Evolutionary conservation across 2,113 vertebrate species (phyloP).

Genomic region (Psephotus haematonotus): DNA sequence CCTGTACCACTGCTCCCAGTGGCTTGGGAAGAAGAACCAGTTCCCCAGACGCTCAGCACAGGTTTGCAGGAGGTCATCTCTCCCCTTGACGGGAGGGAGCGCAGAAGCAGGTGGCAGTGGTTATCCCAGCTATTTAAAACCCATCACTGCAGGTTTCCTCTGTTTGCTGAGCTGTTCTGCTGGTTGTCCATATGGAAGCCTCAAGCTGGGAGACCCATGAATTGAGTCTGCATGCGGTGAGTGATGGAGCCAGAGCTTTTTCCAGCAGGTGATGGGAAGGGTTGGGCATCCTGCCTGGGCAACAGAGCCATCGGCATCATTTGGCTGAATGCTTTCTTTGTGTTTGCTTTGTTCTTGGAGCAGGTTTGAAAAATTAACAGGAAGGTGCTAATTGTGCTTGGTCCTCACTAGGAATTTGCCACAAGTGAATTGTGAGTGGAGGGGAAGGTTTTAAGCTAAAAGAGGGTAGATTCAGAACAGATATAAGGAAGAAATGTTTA

Average conservation of each 20-base stretch:
- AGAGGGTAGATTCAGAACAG: background rate
- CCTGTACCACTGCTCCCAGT: background rate
- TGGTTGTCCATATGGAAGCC: accelerated
- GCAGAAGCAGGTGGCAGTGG: background rate
- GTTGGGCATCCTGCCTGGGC: accelerated
- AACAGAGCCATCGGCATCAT: accelerated
- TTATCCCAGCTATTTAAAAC: background rate
- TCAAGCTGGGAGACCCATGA: accelerated
- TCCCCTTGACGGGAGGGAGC: too few species aligned
- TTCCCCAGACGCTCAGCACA: background rate
- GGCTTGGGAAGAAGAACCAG: too few species aligned
- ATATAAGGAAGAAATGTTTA: background rate
- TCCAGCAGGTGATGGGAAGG: background rate
- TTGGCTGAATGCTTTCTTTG: too few species aligned
- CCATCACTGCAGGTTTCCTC: background rate
- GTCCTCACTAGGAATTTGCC: background rate
- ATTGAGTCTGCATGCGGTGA: background rate
- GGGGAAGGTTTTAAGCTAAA: background rate
- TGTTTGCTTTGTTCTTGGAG: background rate
- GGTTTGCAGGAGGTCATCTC: accelerated
- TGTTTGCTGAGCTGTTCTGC: accelerated
- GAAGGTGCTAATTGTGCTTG: background rate
- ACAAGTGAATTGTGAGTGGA: background rate
- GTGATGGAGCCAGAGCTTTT: background rate
- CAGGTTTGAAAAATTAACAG: background rate